These are phyloP conservation scores for Trypoxylus dichotomus DNA, from an alignment of 1,140 invertebrate species.

Conservation along the genomic window DNA sequence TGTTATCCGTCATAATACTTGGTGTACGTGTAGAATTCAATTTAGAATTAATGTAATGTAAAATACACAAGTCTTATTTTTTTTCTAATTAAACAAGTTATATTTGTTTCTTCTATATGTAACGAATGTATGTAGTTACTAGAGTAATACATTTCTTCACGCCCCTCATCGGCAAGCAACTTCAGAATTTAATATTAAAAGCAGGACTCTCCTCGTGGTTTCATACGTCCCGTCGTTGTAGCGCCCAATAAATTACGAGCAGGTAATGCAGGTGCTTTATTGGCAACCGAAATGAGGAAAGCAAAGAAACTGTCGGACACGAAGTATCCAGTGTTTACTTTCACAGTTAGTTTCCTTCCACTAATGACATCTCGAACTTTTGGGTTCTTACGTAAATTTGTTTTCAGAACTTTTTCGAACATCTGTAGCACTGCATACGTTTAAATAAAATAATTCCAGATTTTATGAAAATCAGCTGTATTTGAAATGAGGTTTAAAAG, in stretches of 20 bases:
- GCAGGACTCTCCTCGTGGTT: not conserved
- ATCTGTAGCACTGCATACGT: not conserved
- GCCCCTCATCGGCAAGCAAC: not conserved
- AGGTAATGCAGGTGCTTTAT: not conserved
- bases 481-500: not conserved
- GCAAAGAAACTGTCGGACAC: not conserved
- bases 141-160: not conserved
- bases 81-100: too few species aligned
- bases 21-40: too few species aligned
- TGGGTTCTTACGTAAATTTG: not conserved
- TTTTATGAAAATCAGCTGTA: not conserved
- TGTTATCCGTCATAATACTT: too few species aligned
- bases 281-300: not conserved
- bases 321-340: not conserved
- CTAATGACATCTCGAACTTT: not conserved
- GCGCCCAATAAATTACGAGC: not conserved
- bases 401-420: not conserved
- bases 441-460: not conserved
- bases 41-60: too few species aligned
- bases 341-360: not conserved
- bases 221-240: not conserved
- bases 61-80: too few species aligned
- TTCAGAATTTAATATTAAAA: conserved; percentile 4
- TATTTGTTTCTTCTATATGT: too few species aligned
- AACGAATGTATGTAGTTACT: too few species aligned